phyloP scores from a whole-genome alignment of 2,113 vertebrate species.

The Myotis davidii region DNA sequence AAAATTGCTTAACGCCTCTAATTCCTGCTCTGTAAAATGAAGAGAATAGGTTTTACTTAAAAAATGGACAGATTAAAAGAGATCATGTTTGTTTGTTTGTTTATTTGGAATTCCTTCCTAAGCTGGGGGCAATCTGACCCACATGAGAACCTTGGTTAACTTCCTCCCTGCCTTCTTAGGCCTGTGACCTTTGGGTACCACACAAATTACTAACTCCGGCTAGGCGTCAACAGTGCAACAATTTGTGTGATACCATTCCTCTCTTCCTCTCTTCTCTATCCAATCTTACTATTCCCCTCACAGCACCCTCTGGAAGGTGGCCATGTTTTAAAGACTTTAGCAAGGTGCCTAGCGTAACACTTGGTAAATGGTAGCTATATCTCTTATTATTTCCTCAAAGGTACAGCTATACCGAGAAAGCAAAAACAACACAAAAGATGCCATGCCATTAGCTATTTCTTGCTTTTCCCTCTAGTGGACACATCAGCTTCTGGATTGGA shows the following conservation, averaged over 20 bases:
- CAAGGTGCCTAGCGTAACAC: background rate
- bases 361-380: background rate
- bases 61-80: background rate
- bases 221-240: background rate
- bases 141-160: slow-evolving; percentile 43
- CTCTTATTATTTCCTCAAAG: slow-evolving; percentile 42
- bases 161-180: slow-evolving; percentile 32
- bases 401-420: background rate
- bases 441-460: background rate
- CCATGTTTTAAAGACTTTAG: slow-evolving; percentile 38
- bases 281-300: background rate
- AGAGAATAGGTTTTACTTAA: slow-evolving; percentile 23
- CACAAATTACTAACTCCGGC: slow-evolving; percentile 27
- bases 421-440: background rate
- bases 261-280: background rate
- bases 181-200: slow-evolving; percentile 12
- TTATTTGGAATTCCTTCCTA: slow-evolving; percentile 17
- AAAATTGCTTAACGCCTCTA: slow-evolving; percentile 45
- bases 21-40: slow-evolving; percentile 42
- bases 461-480: background rate
- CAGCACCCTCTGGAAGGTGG: background rate
- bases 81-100: background rate
- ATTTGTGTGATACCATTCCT: background rate
- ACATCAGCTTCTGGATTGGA: background rate
- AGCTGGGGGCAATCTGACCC: background rate